These are phyloP conservation scores for Etheostoma perlongum DNA, from an alignment of 2,797 vertebrate species.

Conservation along the genomic window DNA sequence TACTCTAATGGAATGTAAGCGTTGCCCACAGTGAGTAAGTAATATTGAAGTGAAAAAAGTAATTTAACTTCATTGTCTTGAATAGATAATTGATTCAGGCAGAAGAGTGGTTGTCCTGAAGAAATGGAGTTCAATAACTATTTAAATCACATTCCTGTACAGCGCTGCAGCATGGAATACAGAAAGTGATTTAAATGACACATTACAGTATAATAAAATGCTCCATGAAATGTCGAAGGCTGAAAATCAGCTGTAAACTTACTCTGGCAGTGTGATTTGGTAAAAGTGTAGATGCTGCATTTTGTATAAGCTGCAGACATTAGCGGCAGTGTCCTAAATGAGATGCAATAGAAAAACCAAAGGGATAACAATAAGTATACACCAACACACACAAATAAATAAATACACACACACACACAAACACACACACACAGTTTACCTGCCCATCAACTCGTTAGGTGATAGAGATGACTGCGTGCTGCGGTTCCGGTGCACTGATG, in stretches of 20 bases:
- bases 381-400: neutral
- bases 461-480: neutral
- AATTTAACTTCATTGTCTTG: conserved; percentile 44
- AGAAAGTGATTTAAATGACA: conserved; percentile 32
- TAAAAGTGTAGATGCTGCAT: neutral
- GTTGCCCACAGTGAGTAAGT: conserved; percentile 41
- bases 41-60: conserved; percentile 41
- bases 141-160: conserved; percentile 31
- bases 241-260: conserved; percentile 22
- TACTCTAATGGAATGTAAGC: conserved; percentile 55
- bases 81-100: conserved; percentile 54
- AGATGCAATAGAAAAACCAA: conserved; percentile 6
- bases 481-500: neutral
- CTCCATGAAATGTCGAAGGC: conserved; percentile 7
- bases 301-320: conserved; percentile 15
- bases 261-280: neutral
- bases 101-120: conserved; percentile 25
- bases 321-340: conserved; percentile 21
- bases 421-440: conserved; percentile 8
- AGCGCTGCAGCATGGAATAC: conserved; percentile 5
- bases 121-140: conserved; percentile 22
- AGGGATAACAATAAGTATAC: neutral
- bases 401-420: too few species aligned
- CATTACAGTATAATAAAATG: conserved; percentile 1
- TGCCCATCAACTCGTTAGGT: conserved; percentile 1